Conservation (phyloP, 2,888 invertebrate species). For the Drosophila tripunctata region DNA sequence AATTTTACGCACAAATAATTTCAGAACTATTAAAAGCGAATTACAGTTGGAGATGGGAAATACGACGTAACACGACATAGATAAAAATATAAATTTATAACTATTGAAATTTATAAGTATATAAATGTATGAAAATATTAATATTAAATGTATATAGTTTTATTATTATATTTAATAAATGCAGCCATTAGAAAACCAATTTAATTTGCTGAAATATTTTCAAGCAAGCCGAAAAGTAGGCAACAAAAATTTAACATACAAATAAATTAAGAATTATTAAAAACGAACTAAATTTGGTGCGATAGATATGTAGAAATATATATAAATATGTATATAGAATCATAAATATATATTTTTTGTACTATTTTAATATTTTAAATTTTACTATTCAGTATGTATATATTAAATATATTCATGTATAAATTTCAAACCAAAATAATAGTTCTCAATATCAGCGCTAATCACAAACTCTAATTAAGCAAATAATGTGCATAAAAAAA, state of each 20-base stretch:
- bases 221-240: slow-evolving; percentile 30
- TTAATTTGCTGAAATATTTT: slow-evolving; percentile 51
- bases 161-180: too few species aligned
- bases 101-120: slow-evolving; percentile 21
- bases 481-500: slow-evolving; percentile 64
- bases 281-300: too few species aligned
- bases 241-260: slow-evolving; percentile 56
- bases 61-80: not conserved
- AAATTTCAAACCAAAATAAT: not conserved
- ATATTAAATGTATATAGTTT: too few species aligned
- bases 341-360: too few species aligned
- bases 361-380: too few species aligned
- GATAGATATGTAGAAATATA: too few species aligned
- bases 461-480: slow-evolving; percentile 75
- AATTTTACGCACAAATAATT: slow-evolving; percentile 61
- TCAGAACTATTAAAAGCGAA: slow-evolving; percentile 78
- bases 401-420: not conserved
- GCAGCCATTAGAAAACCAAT: slow-evolving; percentile 69
- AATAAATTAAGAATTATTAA: slow-evolving; percentile 76
- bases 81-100: not conserved
- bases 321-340: too few species aligned
- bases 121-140: too few species aligned
- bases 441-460: slow-evolving; percentile 21
- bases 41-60: too few species aligned
- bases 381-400: too few species aligned